phyloP scores from a whole-genome alignment of 92 coral and sea anemone species.

The Epizoanthus illoricatus region DNA sequence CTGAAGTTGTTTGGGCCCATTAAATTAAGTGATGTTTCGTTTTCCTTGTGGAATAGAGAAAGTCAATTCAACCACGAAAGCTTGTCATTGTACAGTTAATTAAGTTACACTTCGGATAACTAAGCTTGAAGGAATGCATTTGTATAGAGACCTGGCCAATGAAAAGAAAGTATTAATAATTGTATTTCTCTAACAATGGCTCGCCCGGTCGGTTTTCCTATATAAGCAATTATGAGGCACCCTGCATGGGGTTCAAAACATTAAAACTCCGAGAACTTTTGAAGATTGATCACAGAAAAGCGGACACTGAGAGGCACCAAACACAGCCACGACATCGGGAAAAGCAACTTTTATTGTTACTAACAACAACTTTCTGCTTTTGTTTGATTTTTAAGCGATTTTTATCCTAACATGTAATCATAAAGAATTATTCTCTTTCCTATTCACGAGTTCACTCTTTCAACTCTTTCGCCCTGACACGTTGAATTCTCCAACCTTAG shows the following conservation, averaged over 20 bases:
- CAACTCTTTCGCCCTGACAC: too few species aligned
- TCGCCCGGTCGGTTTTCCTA: background rate
- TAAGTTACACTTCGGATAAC: conserved; percentile 1
- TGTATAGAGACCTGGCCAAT: background rate
- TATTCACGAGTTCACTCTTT: background rate
- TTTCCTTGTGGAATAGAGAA: background rate
- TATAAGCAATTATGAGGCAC: background rate
- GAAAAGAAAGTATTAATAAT: conserved; percentile 14
- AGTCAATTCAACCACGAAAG: background rate
- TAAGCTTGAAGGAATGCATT: background rate
- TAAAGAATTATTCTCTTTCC: background rate
- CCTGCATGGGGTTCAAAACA: background rate
- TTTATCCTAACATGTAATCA: background rate
- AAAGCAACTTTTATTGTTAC: background rate
- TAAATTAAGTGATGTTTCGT: background rate
- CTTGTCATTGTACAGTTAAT: conserved; percentile 9
- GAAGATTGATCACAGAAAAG: background rate
- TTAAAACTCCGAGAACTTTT: background rate
- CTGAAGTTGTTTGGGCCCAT: background rate
- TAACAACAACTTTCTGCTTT: background rate
- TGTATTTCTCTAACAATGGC: background rate
- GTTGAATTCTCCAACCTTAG: too few species aligned
- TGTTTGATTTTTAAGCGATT: background rate
- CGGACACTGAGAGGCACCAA: background rate
- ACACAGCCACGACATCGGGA: background rate